phyloP scores from a whole-genome alignment of 2,113 vertebrate species.

The Hippocampus guttulatus region DNA sequence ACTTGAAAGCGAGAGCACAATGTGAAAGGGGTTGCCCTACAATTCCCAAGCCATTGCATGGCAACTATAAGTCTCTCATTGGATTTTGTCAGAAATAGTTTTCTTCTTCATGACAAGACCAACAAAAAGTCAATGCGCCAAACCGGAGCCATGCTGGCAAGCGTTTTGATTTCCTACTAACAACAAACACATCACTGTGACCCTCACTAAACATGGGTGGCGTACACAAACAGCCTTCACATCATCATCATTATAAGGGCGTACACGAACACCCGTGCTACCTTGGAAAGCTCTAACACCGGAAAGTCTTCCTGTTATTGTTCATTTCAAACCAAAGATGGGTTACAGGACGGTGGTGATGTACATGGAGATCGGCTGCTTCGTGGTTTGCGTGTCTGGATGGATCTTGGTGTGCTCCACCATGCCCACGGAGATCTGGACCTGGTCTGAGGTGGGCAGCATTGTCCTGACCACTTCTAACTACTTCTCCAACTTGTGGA shows the following conservation, averaged over 20 bases:
- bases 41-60: too few species aligned
- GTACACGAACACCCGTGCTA: neutral
- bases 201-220: constrained; percentile 35
- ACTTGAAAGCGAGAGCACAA: too few species aligned
- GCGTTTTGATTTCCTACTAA: constrained; percentile 17
- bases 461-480: constrained; percentile 86
- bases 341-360: constrained; percentile 64
- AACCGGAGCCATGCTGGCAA: constrained; percentile 11
- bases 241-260: neutral
- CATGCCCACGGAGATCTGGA: constrained; percentile 90
- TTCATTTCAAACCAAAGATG: constrained; percentile 43
- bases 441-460: constrained; percentile 83
- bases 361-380: constrained; percentile 84
- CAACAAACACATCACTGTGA: constrained; percentile 46
- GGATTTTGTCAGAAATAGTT: neutral
- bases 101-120: neutral
- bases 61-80: too few species aligned
- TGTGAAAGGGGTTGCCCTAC: too few species aligned
- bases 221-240: constrained; percentile 8
- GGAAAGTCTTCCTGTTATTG: neutral
- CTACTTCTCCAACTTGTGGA: constrained; percentile 94
- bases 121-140: neutral
- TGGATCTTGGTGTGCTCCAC: constrained; percentile 91
- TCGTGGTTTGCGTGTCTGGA: constrained; percentile 77
- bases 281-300: neutral